These are phyloP conservation scores for Pseudomyrmex flavicornis DNA, from an alignment of 1,140 invertebrate species.

Conservation along the genomic window DNA sequence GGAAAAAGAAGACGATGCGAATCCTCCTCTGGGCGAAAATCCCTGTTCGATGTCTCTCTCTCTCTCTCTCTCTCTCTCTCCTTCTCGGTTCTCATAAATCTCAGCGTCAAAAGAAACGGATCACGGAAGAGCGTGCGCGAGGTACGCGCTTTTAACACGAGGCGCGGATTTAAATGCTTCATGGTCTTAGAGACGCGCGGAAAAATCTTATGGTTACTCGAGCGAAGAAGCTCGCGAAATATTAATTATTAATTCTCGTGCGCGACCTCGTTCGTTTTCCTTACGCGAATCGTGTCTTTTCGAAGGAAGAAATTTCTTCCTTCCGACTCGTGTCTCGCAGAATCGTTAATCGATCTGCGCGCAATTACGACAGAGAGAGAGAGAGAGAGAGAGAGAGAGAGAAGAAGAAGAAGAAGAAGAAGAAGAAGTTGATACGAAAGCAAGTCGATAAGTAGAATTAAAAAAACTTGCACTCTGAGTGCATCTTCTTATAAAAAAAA, in stretches of 20 bases:
- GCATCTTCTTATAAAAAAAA: no score
- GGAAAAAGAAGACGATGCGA: slow-evolving; percentile 22
- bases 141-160: slow-evolving; percentile 49
- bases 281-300: not conserved
- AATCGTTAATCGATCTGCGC: slow-evolving; percentile 16
- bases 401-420: no score
- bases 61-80: not conserved
- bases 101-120: slow-evolving; percentile 56
- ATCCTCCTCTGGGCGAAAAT: slow-evolving; percentile 5
- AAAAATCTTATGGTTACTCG: slow-evolving; percentile 44
- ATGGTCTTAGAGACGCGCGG: not conserved
- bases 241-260: slow-evolving; percentile 51
- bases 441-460: no score
- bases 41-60: slow-evolving; percentile 20
- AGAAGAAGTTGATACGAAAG: no score
- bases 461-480: no score
- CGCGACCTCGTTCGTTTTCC: slow-evolving; percentile 7
- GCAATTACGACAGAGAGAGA: slow-evolving; percentile 6
- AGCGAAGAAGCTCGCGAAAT: slow-evolving; percentile 36
- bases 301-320: not conserved
- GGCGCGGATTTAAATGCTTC: slow-evolving; percentile 47
- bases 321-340: not conserved
- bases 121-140: slow-evolving; percentile 12
- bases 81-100: slow-evolving; percentile 42
- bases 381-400: no score